phyloP scores from a whole-genome alignment of 2,888 invertebrate species.

The Notocelia uddmanniana region DNA sequence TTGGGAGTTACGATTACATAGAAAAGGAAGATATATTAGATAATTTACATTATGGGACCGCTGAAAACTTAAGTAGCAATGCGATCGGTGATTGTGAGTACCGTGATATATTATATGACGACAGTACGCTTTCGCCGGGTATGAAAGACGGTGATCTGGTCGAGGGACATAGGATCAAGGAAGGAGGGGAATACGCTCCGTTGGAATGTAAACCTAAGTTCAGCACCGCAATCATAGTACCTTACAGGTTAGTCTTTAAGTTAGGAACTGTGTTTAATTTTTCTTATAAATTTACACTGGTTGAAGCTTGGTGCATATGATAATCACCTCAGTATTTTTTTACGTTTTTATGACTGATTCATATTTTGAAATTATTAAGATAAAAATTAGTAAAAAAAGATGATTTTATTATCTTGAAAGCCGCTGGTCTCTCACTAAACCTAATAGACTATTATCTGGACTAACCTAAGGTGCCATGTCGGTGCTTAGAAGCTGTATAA shows the following conservation, averaged over 20 bases:
- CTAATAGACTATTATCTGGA: too few relatives aligned
- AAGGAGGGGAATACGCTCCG: constrained; percentile 77
- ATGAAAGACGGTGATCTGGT: constrained; percentile 70
- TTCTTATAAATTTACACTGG: neutral
- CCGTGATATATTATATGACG: constrained; percentile 67
- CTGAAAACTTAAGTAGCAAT: constrained; percentile 77
- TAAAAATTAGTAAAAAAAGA: too few relatives aligned
- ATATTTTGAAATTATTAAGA: too few relatives aligned
- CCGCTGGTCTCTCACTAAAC: too few relatives aligned
- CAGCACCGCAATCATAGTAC: constrained; percentile 93
- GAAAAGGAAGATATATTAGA: constrained; percentile 72
- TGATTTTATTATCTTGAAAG: too few relatives aligned
- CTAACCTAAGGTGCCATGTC: too few relatives aligned
- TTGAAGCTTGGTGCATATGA: neutral
- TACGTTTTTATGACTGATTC: neutral
- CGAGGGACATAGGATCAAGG: constrained; percentile 70
- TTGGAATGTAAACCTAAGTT: constrained; percentile 79
- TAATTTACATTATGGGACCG: constrained; percentile 70
- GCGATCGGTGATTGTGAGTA: constrained; percentile 73
- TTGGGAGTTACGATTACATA: constrained; percentile 77
- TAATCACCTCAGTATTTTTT: neutral
- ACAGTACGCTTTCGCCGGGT: constrained; percentile 66
- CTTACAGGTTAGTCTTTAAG: constrained; percentile 83
- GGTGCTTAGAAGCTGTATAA: too few relatives aligned
- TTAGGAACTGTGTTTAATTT: neutral